Percentiles rank a stretch among this genome's conserved stretches.
phyloP scores from a whole-genome alignment of 1,140 invertebrate genomes.

The Mamestra configurata region DNA sequence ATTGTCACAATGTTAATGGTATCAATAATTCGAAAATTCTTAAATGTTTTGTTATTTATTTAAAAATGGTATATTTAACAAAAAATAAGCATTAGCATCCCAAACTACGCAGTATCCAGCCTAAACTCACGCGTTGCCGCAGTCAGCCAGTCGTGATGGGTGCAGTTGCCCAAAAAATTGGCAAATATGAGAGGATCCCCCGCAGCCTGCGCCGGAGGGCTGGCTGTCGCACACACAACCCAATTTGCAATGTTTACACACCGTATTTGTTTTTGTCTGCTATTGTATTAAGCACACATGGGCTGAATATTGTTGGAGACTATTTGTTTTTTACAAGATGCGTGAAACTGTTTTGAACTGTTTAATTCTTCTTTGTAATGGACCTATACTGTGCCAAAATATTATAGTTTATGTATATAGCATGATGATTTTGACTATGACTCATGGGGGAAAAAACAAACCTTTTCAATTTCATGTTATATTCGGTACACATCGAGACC shows the following conservation, averaged over 20 bases:
- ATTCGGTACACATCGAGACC: neutral
- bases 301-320: neutral
- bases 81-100: neutral
- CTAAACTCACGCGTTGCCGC: neutral
- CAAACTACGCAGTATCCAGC: neutral
- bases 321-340: neutral
- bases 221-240: slow-evolving; percentile 42
- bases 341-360: no score
- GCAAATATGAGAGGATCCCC: slow-evolving; percentile 31
- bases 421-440: no score
- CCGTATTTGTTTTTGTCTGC: neutral
- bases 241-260: slow-evolving; percentile 50
- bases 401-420: no score
- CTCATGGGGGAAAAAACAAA: no score
- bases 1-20: no score
- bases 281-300: neutral
- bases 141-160: slow-evolving; percentile 37
- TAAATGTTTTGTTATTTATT: neutral
- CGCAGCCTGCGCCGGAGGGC: neutral
- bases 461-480: no score
- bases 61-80: no score
- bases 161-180: slow-evolving; percentile 52
- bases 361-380: no score
- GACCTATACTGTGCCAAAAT: no score
- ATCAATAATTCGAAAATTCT: no score